Evolutionary conservation across 2,797 vertebrate species (phyloP), one percentile per base, ranked within the genome.

Genomic region (Takifugu ocellatus): DNA sequence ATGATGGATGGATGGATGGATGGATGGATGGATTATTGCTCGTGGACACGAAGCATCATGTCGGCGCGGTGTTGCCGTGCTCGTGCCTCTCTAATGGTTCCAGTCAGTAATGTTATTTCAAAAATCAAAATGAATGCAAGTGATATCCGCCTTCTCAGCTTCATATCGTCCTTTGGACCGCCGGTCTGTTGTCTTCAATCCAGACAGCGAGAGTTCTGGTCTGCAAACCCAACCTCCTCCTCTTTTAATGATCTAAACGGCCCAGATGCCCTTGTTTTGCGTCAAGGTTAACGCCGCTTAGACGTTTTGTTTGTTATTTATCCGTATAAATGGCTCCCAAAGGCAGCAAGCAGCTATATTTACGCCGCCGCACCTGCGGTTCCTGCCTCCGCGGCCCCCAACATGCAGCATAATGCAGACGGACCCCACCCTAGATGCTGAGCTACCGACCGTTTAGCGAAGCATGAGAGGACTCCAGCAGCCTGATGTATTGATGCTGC

Each of bases 331-430:
- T 17, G 21, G 7, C 14, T 46, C 12, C 2, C 2, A 3, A 10
- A 17, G 46, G 31, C 8, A 7, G 3, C 12, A 15, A 54, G 48
- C 47, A 36, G 66, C 36, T 77, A 72, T 77, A 77, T 84, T 82
- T 72, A 70, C 69, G 78, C 77, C 69, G 78, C 81, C 75, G 85
- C 86, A 88, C 86, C 83, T 87, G 78, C 83, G 56, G 46, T 71
- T 61, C 44, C 71, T 63, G 75, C 69, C 65, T 49, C 74, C 69
- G 72, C 80, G 79, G 84, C 75, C 80, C 79, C 79, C 70, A 66
- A 58, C 83, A 85, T 82, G 79, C 86, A 91, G 90, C 90, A 92
- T 90, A 92, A 91, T 92, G 92, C 91, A 92, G 92, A 91, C 86
- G 87, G 91, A 92, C 91, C 91, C 89, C 92, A 90, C 91, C 92